Evolutionary conservation across 2,888 invertebrate genomes (phyloP).

Genomic region (Chelonus formosanus): DNA sequence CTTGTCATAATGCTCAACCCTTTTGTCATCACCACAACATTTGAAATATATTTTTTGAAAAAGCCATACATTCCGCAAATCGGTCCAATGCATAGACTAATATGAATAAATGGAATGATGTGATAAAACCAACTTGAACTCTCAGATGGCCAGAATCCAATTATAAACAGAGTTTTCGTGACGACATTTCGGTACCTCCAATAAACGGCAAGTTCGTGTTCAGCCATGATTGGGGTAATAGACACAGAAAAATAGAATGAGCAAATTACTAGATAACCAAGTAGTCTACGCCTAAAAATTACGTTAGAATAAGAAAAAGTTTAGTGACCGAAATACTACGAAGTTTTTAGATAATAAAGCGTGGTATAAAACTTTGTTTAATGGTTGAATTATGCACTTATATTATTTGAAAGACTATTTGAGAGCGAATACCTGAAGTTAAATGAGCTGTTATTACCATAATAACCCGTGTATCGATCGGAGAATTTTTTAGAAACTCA

Average conservation of each 20-base stretch:
- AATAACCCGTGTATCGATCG: constrained; percentile 8
- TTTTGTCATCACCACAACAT: background rate
- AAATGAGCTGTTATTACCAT: background rate
- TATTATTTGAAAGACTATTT: background rate
- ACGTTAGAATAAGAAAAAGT: no score
- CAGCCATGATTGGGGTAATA: background rate
- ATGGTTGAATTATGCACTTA: background rate
- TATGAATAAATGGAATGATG: background rate
- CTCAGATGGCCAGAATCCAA: background rate
- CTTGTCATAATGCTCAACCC: constrained; percentile 1
- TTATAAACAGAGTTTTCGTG: constrained; percentile 37
- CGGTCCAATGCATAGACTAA: background rate
- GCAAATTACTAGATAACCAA: no score
- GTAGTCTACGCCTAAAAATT: no score
- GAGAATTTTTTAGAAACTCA: background rate
- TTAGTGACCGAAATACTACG: no score
- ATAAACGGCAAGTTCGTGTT: background rate
- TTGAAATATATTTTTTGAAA: background rate
- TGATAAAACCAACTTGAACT: background rate
- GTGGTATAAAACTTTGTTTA: no score
- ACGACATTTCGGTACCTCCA: background rate
- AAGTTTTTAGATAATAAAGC: no score
- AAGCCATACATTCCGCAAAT: background rate
- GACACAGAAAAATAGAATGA: no score
- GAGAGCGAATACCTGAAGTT: background rate